Percentiles rank a stretch among this genome's conserved stretches.
phyloP scores from a whole-genome alignment of 2,113 vertebrate species.

The Ovibos moschatus region DNA sequence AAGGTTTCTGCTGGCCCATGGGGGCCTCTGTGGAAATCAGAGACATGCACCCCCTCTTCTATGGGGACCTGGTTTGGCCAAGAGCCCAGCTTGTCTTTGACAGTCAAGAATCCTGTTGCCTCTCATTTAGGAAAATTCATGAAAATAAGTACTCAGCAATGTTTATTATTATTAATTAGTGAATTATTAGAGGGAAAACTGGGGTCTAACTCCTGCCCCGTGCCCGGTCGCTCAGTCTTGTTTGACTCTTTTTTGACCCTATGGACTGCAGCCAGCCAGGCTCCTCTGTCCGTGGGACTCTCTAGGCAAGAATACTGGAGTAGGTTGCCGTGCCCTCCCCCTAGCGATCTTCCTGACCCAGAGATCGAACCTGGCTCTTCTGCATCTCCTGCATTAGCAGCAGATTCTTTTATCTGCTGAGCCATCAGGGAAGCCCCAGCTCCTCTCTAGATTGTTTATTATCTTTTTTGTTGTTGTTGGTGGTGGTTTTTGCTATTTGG shows the following conservation, averaged over 20 bases:
- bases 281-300: neutral
- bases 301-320: neutral
- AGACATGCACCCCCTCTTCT: fast-evolving
- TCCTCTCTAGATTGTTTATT: neutral
- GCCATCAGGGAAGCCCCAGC: neutral
- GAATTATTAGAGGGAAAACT: neutral
- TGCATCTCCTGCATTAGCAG: neutral
- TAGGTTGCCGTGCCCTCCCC: neutral
- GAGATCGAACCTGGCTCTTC: too few species aligned
- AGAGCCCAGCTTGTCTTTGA: too few species aligned
- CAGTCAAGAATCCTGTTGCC: neutral
- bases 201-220: fast-evolving
- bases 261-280: neutral
- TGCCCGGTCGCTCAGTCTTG: neutral
- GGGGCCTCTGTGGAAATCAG: neutral
- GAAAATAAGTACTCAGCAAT: neutral
- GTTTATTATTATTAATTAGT: neutral
- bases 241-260: neutral
- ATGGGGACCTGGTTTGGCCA: neutral
- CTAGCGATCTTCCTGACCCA: neutral
- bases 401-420: neutral
- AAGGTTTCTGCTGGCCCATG: fast-evolving
- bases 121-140: neutral
- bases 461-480: neutral
- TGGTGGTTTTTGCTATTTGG: neutral